Base-by-base conservation (phyloP, 1,140 invertebrate species). In the Hyphantria cunea region DNA sequence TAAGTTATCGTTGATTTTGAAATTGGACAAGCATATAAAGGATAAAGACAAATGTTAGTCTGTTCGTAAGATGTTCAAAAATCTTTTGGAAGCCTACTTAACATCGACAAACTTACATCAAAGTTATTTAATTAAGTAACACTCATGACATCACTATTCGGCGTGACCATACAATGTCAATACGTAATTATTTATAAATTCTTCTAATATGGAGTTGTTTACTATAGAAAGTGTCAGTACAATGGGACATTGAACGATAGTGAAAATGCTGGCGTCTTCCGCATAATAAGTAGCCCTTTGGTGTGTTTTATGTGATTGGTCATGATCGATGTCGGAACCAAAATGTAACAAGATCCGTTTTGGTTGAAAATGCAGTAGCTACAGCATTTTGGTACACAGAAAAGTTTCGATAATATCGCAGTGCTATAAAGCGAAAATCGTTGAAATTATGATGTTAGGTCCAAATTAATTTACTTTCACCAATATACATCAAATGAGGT, bases 171-270 rank as follows among this genome's bases (percentile, higher is more conserved):
- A 51, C 33, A 64, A 65, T 59, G 56, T 51, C 52, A 49, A 49
- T 56, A 61, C 54, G 54, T 71, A 58, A 66, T 68, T 66, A 50
- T 41, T 66, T 71, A 68, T 68, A 39, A 63, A 72, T 68, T 61
- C 72, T 44, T 52, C 44, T 45, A 47, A 60, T 66, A 69, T 58
- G 65, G 66, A 48, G 48, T 55, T 56, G 68, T 68, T 78, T 70
- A 80, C 69, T 76, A 80, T 78, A 84, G 84, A 87, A 87, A 87
- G 84, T 80, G 79, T 74, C 48, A 58, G 69, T 66, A 78, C 75
- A 82, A 86, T 81, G 69, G 69, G 68, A 72, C 76, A 81, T 75
- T 80, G 72, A 81, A 82, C 72, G 84, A 87, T 82, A 87, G 84
- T 87, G 84, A 87, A 86, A 87, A 76, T 78, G 64, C 48, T 25